Conservation (phyloP, 2,797 vertebrate genomes). For the Poecilia gillii region DNA sequence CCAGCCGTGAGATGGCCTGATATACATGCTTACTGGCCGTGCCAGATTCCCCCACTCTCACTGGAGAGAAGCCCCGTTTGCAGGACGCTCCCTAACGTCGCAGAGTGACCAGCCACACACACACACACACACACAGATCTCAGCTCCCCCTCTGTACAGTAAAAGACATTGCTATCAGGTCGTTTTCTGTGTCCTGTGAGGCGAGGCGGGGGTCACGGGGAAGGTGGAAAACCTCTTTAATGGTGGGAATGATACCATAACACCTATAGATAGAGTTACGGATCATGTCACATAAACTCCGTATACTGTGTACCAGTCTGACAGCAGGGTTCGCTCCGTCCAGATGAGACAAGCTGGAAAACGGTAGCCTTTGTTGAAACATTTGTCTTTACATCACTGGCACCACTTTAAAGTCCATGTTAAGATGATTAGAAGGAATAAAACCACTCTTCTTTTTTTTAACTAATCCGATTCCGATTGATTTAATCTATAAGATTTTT, state of each 20-base stretch:
- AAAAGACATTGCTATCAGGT: slow-evolving; percentile 69
- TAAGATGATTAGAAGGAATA: not conserved
- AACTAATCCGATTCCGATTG: not conserved
- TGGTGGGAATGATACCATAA: slow-evolving; percentile 79
- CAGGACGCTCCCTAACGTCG: slow-evolving; percentile 61
- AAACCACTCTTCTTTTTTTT: not conserved
- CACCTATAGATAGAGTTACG: slow-evolving; percentile 79
- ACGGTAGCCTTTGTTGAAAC: slow-evolving; percentile 13
- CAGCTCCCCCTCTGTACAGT: slow-evolving; percentile 51
- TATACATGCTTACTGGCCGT: slow-evolving; percentile 84
- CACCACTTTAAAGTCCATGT: not conserved
- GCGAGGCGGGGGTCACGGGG: slow-evolving; percentile 74
- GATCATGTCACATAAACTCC: slow-evolving; percentile 71
- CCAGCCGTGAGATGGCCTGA: slow-evolving; percentile 85
- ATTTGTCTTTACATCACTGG: not conserved
- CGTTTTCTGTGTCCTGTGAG: slow-evolving; percentile 75
- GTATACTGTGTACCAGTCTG: slow-evolving; percentile 44
- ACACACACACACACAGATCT: slow-evolving; percentile 6
- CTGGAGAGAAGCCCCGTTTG: slow-evolving; percentile 64
- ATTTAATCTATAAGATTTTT: not conserved
- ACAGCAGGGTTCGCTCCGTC: slow-evolving; percentile 32
- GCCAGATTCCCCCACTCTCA: slow-evolving; percentile 81
- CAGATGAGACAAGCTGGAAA: slow-evolving; percentile 29
- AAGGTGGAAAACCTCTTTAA: slow-evolving; percentile 79
- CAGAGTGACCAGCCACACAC: slow-evolving; percentile 44